Percentiles rank a stretch among this genome's conserved stretches.
Evolutionary conservation across 2,113 vertebrate genomes (phyloP).

Genomic region (Crypturellus undulatus): DNA sequence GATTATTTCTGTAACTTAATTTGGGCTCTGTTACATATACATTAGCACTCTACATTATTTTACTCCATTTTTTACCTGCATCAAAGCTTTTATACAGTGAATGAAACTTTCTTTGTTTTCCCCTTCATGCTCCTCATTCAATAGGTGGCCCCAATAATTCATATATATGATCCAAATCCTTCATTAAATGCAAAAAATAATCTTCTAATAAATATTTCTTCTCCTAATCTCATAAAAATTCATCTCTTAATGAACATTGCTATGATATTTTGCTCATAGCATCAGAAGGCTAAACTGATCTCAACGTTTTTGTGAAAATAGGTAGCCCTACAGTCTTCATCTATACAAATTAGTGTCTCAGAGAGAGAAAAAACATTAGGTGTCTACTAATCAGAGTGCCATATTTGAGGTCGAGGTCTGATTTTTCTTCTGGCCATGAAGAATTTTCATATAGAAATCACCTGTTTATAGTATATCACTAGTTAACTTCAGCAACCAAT

Average conservation of each 20-base stretch:
- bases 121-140: neutral
- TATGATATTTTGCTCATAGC: neutral
- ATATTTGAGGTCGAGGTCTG: neutral
- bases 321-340: neutral
- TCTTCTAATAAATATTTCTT: too few relatives aligned
- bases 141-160: neutral
- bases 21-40: neutral
- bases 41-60: neutral
- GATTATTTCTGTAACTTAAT: neutral
- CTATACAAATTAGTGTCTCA: neutral
- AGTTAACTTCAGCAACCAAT: neutral
- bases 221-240: too few relatives aligned
- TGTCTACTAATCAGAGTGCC: neutral
- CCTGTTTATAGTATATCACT: neutral
- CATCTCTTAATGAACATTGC: neutral
- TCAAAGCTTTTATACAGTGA: neutral
- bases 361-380: neutral
- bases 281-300: neutral
- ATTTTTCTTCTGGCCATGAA: neutral
- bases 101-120: neutral
- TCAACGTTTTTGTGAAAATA: neutral
- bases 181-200: neutral
- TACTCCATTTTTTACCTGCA: neutral
- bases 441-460: neutral
- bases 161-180: neutral